phyloP scores from a whole-genome alignment of 2,888 invertebrate species.

The Muschampia plurimacula region DNA sequence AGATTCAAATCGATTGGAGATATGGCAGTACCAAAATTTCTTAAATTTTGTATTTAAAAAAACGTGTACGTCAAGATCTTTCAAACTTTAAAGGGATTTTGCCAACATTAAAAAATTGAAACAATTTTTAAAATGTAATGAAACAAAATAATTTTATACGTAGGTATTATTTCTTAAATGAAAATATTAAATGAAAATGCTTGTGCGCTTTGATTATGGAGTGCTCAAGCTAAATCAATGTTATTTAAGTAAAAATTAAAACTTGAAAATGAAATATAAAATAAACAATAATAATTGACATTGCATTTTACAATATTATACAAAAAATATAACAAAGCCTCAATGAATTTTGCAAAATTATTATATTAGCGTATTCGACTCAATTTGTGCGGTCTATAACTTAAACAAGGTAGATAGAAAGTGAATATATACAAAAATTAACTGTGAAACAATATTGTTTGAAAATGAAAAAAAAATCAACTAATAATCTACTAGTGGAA shows the following conservation, averaged over 20 bases:
- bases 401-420: constrained; percentile 34
- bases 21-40: too few species aligned
- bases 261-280: neutral
- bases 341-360: neutral
- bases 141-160: neutral
- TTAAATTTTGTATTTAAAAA: neutral
- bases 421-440: constrained; percentile 35
- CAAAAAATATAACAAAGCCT: neutral
- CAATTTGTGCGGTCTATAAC: constrained; percentile 56
- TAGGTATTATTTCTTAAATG: neutral
- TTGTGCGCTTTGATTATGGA: constrained; percentile 29
- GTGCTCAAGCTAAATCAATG: constrained; percentile 23
- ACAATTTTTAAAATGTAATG: too few species aligned
- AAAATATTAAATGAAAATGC: constrained; percentile 1
- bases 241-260: constrained; percentile 6
- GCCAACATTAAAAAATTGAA: too few species aligned
- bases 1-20: neutral
- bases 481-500: neutral
- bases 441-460: constrained; percentile 15
- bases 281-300: neutral
- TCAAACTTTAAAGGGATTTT: neutral
- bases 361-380: constrained; percentile 41
- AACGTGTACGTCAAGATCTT: neutral
- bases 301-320: neutral
- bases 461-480: neutral